Conservation (phyloP, 1,140 invertebrate species). For the Mycetomoellerius zeteki region DNA sequence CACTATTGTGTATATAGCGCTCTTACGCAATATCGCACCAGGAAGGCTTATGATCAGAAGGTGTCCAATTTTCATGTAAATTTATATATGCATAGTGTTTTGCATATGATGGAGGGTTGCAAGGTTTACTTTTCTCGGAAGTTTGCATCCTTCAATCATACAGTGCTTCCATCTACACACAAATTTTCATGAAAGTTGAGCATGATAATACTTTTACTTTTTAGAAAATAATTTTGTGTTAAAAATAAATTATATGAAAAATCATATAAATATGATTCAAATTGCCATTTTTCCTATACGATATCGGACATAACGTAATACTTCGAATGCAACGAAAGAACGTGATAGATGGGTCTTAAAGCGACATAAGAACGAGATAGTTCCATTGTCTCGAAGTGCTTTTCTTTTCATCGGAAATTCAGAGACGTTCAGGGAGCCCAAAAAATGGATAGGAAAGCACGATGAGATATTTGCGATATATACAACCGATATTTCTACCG, state of each 20-base stretch:
- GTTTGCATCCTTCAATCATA: constrained; percentile 48
- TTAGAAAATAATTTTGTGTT: neutral
- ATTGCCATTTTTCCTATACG: constrained; percentile 3
- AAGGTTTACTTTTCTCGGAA: constrained; percentile 46
- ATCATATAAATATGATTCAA: neutral
- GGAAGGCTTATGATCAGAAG: constrained; percentile 47
- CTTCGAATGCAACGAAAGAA: neutral
- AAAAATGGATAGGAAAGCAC: constrained; percentile 42
- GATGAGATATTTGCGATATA: constrained; percentile 59
- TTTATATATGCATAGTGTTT: constrained; percentile 59
- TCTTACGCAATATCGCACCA: constrained; percentile 17
- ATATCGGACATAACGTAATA: constrained; percentile 11
- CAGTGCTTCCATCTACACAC: constrained; percentile 35
- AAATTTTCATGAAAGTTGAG: constrained; percentile 35
- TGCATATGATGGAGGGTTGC: constrained; percentile 51
- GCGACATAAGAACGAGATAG: neutral
- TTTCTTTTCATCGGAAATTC: constrained; percentile 42
- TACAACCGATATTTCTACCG: constrained; percentile 48
- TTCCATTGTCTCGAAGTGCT: constrained; percentile 25
- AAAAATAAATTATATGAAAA: constrained; percentile 18
- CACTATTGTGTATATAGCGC: neutral
- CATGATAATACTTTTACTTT: neutral
- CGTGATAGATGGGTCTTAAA: constrained; percentile 22
- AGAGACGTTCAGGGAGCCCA: constrained; percentile 4
- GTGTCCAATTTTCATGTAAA: constrained; percentile 58